phyloP scores from a whole-genome alignment of 1,140 invertebrate species.

The Macrobrachium nipponense region DNA sequence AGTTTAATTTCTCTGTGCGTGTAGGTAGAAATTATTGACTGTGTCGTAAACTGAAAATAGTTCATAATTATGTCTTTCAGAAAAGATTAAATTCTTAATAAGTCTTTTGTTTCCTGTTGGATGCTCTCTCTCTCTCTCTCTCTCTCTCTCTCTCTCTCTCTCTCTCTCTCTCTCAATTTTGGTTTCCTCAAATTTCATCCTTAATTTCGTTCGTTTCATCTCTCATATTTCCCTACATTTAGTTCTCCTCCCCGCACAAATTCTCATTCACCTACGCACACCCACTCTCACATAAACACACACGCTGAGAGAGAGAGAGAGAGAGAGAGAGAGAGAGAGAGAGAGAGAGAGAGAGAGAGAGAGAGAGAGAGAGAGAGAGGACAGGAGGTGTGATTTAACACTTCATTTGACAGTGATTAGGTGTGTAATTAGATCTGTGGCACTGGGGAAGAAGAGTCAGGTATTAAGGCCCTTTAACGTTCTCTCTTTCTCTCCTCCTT shows the following conservation, averaged over 20 bases:
- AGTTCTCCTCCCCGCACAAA: constrained; percentile 1
- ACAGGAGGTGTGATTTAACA: background rate
- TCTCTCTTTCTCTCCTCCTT: background rate
- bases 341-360: constrained; percentile 13
- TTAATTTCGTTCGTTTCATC: background rate
- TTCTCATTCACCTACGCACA: constrained; percentile 21
- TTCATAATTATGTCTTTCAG: background rate
- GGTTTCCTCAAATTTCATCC: constrained; percentile 12
- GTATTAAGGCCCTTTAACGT: background rate
- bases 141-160: constrained; percentile 45
- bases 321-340: constrained; percentile 29
- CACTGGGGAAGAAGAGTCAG: background rate
- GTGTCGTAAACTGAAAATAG: no score
- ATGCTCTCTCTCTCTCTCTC: constrained; percentile 45
- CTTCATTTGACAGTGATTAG: background rate
- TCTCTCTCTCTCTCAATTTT: constrained; percentile 14
- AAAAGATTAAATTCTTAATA: background rate
- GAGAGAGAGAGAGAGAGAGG: constrained; percentile 26
- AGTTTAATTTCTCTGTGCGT: no score
- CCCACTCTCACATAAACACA: constrained; percentile 13
- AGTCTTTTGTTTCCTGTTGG: background rate
- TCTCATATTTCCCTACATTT: background rate
- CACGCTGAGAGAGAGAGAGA: background rate
- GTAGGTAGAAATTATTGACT: background rate
- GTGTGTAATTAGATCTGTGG: background rate